Conservation (phyloP, 2,888 invertebrate species). For the Drosophila siamana region DNA sequence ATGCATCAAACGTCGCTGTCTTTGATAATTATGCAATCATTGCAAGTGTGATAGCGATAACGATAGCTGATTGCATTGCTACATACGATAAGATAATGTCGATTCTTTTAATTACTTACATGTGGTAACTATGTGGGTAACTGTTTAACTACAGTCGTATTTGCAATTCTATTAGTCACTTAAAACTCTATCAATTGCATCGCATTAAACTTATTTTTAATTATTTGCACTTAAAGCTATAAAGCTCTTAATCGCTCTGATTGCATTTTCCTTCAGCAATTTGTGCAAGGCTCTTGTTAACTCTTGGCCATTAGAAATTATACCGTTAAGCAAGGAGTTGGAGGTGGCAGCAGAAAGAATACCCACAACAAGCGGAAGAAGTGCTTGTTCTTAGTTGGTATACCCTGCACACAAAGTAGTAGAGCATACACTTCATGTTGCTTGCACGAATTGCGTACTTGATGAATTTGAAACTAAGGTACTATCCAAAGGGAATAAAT, state of each 20-base stretch:
- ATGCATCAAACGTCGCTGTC: slow-evolving; percentile 27
- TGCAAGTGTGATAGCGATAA: background rate
- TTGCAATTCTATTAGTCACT: background rate
- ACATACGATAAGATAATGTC: slow-evolving; percentile 12
- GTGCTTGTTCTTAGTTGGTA: slow-evolving; percentile 8
- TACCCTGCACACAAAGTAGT: slow-evolving; percentile 1
- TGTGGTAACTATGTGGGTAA: background rate
- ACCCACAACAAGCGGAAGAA: slow-evolving; percentile 43
- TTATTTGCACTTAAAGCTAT: slow-evolving; percentile 19
- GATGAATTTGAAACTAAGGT: too few species aligned
- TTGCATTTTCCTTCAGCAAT: slow-evolving; percentile 47
- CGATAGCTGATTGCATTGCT: slow-evolving; percentile 10
- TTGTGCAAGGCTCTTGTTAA: slow-evolving; percentile 52
- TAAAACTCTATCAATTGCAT: background rate
- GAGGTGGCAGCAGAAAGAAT: background rate
- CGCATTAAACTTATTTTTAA: slow-evolving; percentile 18
- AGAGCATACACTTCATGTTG: too few species aligned
- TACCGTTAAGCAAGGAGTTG: background rate
- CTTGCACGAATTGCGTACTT: too few species aligned
- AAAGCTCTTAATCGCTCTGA: slow-evolving; percentile 33
- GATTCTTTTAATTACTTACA: background rate
- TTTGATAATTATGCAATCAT: slow-evolving; percentile 18
- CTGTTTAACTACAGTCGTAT: background rate
- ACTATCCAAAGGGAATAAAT: too few species aligned
- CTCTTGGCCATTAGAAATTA: slow-evolving; percentile 25